Conservation (phyloP, 2,888 invertebrate species). For the Lepidocyrtinus sp. region DNA sequence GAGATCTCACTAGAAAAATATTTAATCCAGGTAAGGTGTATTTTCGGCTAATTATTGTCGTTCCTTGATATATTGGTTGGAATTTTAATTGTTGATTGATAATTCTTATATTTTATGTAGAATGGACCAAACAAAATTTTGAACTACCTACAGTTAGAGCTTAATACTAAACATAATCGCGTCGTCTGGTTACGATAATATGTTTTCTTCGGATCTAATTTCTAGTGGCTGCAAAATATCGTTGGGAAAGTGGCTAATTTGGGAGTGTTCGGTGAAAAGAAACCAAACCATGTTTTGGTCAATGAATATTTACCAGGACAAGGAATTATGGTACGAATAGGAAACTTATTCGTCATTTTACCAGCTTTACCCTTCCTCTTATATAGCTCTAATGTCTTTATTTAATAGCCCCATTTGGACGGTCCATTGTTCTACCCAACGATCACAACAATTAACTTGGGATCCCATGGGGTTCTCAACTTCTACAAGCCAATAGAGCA, state of each 20-base stretch:
- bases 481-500: constrained; percentile 77
- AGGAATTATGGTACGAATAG: constrained; percentile 87
- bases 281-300: constrained; percentile 92
- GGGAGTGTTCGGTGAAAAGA: constrained; percentile 80
- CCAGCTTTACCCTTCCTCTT: not conserved
- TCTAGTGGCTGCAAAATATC: constrained; percentile 83
- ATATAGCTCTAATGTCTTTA: constrained; percentile 60
- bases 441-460: constrained; percentile 92
- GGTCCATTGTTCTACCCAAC: constrained; percentile 94
- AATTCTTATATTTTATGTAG: constrained; percentile 71
- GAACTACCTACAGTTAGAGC: constrained; percentile 80
- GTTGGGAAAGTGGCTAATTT: constrained; percentile 81
- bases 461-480: constrained; percentile 91
- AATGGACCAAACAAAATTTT: constrained; percentile 77
- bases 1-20: not conserved
- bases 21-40: not conserved
- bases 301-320: constrained; percentile 96
- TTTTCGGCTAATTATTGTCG: not conserved
- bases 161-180: not conserved
- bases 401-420: constrained; percentile 87
- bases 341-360: not conserved
- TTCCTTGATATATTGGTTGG: not conserved
- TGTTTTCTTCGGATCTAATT: constrained; percentile 46
- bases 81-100: not conserved
- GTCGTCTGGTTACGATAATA: not conserved